Base-by-base conservation (phyloP, 2,888 invertebrate genomes). In the Augiades crinisus region DNA sequence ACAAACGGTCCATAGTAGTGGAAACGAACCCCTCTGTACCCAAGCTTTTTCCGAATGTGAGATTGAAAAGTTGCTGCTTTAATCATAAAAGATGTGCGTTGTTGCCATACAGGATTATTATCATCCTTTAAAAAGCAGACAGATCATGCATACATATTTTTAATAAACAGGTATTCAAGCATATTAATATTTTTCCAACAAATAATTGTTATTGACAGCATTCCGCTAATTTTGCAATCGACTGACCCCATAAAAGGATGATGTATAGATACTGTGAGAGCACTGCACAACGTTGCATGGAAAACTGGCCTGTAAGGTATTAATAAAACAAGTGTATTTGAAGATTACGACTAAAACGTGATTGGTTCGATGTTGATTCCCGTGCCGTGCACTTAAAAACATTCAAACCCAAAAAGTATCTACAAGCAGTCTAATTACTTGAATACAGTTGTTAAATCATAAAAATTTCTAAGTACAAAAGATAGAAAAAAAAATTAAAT, bases 231-330 rank as follows among this genome's bases (percentile, higher is more conserved):
- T 31, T 36, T 27, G 14, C 10, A 34, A 50, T 34, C 33, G 17
- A 50, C 49, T 50, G 41, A 50, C 49, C 49, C 49, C 41, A 34
- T 34, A 19, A 43, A 50, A 34, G 49, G 49, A 43, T 36, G 49
- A 14, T 40, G 49, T n/a, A 50, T 43, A 36, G 49, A 50, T 34
- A 50, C 49, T 50, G 49, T 50, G 34, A 50, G 41, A 41, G 49
- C 49, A 43, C 49, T 50, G 49, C 49, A 50, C 17, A 50, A 43
- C 33, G 49, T 50, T 22, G 49, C 41, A 43, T 50, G 49, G 41
- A 50, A 50, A 43, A 50, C 27, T 14, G 49, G 49, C 41, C 49
- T 50, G 49, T 7, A 50, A 50, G 34, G 33, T 41, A 27, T 41
- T 34, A n/a, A 8, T 31, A 41, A 41, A 49, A 43, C 13, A 10